Evolutionary conservation across 2,888 invertebrate species (phyloP).

Genomic region (Epicampocera succincta): DNA sequence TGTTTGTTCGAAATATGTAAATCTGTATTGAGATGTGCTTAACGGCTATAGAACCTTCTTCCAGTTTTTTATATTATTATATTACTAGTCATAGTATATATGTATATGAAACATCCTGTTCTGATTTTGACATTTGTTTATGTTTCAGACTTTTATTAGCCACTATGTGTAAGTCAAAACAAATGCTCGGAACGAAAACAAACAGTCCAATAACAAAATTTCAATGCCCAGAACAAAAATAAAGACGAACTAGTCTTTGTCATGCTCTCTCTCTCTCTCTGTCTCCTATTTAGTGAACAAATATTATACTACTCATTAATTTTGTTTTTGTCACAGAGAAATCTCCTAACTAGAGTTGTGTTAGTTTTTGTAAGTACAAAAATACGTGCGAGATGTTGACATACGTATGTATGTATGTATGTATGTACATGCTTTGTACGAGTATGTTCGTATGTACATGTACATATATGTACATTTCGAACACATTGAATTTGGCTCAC

Average conservation of each 20-base stretch:
- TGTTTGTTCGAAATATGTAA: no score
- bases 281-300: not conserved
- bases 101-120: conserved; percentile 43
- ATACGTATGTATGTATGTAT: not conserved
- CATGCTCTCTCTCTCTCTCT: not conserved
- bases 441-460: not conserved
- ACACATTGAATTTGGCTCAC: conserved; percentile 46
- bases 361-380: conserved; percentile 1
- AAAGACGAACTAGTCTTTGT: conserved; percentile 5
- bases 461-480: conserved; percentile 13
- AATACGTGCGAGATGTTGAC: conserved; percentile 1
- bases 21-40: no score
- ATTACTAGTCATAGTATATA: no score
- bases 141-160: conserved; percentile 53
- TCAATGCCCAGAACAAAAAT: conserved; percentile 32
- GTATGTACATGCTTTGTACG: no score
- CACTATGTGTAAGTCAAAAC: conserved; percentile 16
- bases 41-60: no score
- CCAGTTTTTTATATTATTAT: no score
- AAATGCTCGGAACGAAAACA: conserved; percentile 51
- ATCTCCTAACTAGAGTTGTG: conserved; percentile 45
- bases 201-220: conserved; percentile 43
- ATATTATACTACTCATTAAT: not conserved
- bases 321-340: conserved; percentile 1
- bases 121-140: conserved; percentile 56